These are phyloP conservation scores for Pangasius larnaudii DNA, from an alignment of 2,797 vertebrate species.

Conservation along the genomic window DNA sequence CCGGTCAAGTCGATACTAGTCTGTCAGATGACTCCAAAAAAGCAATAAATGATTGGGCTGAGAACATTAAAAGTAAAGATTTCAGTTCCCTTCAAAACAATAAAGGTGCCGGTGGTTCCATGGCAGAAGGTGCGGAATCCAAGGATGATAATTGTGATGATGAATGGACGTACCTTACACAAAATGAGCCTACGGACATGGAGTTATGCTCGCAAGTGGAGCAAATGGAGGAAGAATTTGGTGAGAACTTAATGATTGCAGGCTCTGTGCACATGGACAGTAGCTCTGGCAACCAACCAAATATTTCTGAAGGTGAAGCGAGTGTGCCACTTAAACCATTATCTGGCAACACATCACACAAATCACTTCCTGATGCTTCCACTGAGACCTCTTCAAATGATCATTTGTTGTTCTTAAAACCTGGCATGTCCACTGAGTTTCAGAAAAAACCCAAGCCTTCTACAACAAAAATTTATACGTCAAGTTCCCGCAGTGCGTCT, in stretches of 20 bases:
- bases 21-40: background rate
- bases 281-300: slow-evolving; percentile 42
- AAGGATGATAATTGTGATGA: slow-evolving; percentile 55
- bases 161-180: slow-evolving; percentile 76
- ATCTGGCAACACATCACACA: background rate
- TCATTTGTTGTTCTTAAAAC: slow-evolving; percentile 79
- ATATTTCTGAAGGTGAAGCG: background rate
- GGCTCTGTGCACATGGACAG: slow-evolving; percentile 53
- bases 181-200: slow-evolving; percentile 79
- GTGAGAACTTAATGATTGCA: slow-evolving; percentile 15
- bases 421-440: slow-evolving; percentile 61
- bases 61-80: background rate
- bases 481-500: slow-evolving; percentile 75
- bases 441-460: slow-evolving; percentile 68
- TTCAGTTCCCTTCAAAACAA: background rate
- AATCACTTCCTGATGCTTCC: background rate
- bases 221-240: slow-evolving; percentile 51
- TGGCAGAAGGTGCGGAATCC: slow-evolving; percentile 6
- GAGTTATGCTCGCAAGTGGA: slow-evolving; percentile 76
- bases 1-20: background rate
- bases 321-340: background rate
- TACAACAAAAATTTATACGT: slow-evolving; percentile 80
- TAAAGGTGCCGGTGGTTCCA: background rate
- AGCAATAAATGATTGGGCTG: background rate
- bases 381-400: slow-evolving; percentile 38